A percentile compares a stretch with the other conserved stretches of the same genome.
phyloP scores from a whole-genome alignment of 1,140 invertebrate species.

The Coenobita brevimanus region DNA sequence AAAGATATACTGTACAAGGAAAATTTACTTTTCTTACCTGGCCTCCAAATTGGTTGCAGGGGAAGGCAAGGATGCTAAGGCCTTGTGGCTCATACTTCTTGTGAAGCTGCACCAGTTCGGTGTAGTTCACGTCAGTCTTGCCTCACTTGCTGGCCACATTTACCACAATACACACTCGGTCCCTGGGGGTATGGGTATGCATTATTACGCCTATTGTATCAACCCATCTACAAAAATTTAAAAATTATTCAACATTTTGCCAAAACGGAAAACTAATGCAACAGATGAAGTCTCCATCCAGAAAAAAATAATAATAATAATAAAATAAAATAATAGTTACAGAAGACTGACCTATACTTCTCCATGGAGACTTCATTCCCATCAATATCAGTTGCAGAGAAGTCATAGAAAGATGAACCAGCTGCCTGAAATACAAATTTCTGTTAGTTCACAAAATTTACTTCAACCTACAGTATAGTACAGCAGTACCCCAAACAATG shows the following conservation, averaged over 20 bases:
- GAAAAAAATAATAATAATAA: too few relatives aligned
- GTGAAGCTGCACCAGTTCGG: constrained; percentile 83
- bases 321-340: background rate
- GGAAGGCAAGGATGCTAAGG: constrained; percentile 89
- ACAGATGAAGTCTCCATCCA: too few relatives aligned
- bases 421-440: constrained; percentile 57
- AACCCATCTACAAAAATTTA: too few relatives aligned
- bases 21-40: constrained; percentile 71
- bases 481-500: too few relatives aligned
- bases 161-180: constrained; percentile 83
- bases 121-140: constrained; percentile 85
- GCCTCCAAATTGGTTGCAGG: constrained; percentile 92
- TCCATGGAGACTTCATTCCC: constrained; percentile 82
- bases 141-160: constrained; percentile 93
- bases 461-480: too few relatives aligned
- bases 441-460: too few relatives aligned
- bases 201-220: too few relatives aligned
- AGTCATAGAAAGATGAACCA: constrained; percentile 80
- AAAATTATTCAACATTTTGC: too few relatives aligned
- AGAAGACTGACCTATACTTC: constrained; percentile 78
- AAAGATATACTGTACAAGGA: constrained; percentile 4
- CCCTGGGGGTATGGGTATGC: too few relatives aligned
- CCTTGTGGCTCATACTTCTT: constrained; percentile 79
- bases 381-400: constrained; percentile 82
- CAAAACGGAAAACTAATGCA: too few relatives aligned